Evolutionary conservation across 64 coral and sea anemone species (phyloP), one percentile per base, ranked within the genome.

Genomic region (Montipora foliosa): DNA sequence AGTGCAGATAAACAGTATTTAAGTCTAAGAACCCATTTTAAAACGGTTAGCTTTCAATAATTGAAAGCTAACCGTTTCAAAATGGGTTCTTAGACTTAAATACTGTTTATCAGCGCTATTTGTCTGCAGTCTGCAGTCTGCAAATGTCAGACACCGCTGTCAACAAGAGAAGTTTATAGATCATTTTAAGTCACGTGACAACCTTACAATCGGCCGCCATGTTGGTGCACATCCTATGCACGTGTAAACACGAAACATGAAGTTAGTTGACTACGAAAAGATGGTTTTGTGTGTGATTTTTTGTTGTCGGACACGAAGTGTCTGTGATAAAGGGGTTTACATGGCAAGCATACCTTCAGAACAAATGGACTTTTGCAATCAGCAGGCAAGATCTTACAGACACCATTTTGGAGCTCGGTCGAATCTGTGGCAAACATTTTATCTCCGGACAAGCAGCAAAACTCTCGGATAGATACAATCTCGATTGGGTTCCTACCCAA

Each of bases 301-400:
- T 69, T 8, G 66, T 15, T 69, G 66, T 69, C 9, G 66, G 5
- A 69, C 74, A n/a, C 61, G 45, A 78, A 90, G 52, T 62, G 74
- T 70, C 29, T 17, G 24, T 22, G 88, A 90, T 79, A 90, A 90
- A 90, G 44, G 75, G 61, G 61, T 51, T 49, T 88, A 5, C 24
- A 59, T 66, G 61, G 71, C 68, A 15, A 88, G 46, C 74, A 71
- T 88, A 49, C 69, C 67, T 75, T 50, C 70, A 57, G 6, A 16
- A 74, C 85, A 47, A 74, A 21, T 75, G 29, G 29, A 29, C 29
- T 29, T 57, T 11, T 57, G 73, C 87, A 14, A 86, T 94, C 47
- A 94, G 93, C 57, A 44, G 67, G 83, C 77, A 61, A 3, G 79
- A 94, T 50, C 78, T 90, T 5, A 94, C 79, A 61, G 93, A 94